These are phyloP conservation scores for Hafferia zeledoni DNA, from an alignment of 2,797 vertebrate genomes.

Conservation along the genomic window DNA sequence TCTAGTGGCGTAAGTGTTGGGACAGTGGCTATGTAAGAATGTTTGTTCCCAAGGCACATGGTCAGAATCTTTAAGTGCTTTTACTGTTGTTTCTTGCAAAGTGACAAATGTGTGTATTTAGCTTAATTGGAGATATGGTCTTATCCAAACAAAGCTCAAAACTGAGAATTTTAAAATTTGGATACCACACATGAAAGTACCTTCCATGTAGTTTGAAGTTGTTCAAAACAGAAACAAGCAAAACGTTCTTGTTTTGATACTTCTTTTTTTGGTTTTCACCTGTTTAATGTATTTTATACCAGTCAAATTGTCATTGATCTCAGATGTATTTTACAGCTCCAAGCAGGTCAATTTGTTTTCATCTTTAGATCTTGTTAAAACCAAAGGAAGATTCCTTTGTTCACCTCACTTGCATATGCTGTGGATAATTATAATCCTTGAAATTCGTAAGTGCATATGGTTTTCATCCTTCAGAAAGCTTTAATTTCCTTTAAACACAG, in stretches of 20 bases:
- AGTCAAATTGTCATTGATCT: background rate
- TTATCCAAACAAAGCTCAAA: background rate
- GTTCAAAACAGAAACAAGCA: background rate
- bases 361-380: background rate
- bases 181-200: background rate
- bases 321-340: background rate
- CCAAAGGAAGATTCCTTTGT: background rate
- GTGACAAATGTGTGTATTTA: background rate
- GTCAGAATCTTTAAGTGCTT: background rate
- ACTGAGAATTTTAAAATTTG: background rate
- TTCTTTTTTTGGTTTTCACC: background rate
- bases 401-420: background rate
- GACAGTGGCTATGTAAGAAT: background rate
- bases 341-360: background rate
- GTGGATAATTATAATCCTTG: background rate
- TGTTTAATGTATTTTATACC: background rate
- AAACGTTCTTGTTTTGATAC: background rate
- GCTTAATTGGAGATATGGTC: background rate
- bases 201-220: background rate
- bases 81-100: background rate
- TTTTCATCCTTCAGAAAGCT: background rate
- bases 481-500: slow-evolving; percentile 12
- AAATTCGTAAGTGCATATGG: background rate
- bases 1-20: background rate
- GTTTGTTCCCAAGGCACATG: background rate